Evolutionary conservation across 2,797 vertebrate genomes (phyloP).

Genomic region (Mycteria americana): DNA sequence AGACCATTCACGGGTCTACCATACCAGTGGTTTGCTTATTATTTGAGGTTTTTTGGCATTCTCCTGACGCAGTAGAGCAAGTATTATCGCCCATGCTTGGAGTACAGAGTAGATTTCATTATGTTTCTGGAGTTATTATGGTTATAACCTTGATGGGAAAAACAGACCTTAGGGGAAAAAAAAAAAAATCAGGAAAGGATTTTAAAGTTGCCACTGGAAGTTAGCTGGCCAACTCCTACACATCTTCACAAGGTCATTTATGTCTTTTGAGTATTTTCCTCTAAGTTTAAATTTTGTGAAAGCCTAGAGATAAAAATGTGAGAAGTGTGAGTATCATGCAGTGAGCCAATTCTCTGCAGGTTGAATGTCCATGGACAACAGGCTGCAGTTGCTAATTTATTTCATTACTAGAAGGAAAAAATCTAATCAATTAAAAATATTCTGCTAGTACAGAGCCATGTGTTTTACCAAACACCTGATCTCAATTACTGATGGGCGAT

Average conservation of each 20-base stretch:
- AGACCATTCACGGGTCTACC: neutral
- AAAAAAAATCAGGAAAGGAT: neutral
- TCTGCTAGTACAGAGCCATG: neutral
- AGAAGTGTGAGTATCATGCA: rapidly evolving
- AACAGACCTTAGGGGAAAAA: neutral
- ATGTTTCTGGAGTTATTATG: neutral
- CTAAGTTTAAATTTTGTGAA: neutral
- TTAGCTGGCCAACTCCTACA: neutral
- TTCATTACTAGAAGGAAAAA: neutral
- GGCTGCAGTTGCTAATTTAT: neutral
- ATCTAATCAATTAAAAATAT: neutral
- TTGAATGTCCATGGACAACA: neutral
- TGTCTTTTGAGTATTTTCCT: neutral
- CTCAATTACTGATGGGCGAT: neutral
- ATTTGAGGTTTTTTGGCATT: neutral
- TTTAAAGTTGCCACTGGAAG: neutral
- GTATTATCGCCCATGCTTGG: neutral
- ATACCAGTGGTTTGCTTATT: neutral
- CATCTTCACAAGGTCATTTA: neutral
- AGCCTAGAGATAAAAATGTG: neutral
- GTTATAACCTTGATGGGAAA: neutral
- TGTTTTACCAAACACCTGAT: neutral
- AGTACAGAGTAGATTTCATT: neutral
- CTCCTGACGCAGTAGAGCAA: neutral
- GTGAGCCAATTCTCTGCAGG: neutral